Percentiles rank a stretch among this genome's conserved stretches.
phyloP scores from a whole-genome alignment of 2,797 vertebrate genomes.

The Neopelma chrysocephalum region DNA sequence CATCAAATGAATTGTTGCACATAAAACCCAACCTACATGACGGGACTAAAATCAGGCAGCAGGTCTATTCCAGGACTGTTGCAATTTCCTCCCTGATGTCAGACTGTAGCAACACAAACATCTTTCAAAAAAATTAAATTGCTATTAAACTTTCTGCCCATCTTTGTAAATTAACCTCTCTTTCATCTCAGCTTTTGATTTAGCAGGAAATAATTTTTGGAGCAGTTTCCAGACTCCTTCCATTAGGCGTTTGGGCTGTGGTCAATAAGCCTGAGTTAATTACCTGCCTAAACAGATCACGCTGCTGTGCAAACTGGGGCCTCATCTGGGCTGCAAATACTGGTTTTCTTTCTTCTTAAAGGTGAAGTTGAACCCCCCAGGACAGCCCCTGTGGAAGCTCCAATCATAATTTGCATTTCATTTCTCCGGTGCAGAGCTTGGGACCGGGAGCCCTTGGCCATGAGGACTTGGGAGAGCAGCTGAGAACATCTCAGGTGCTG shows the following conservation, averaged over 20 bases:
- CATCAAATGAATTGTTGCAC: background rate
- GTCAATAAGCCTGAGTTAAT: constrained; percentile 49
- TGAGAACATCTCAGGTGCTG: rapidly evolving
- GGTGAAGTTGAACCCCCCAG: background rate
- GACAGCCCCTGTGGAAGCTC: background rate
- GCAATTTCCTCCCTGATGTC: constrained; percentile 23
- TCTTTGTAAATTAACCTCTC: constrained; percentile 60
- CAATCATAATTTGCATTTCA: rapidly evolving
- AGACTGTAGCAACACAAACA: background rate
- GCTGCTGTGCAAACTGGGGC: background rate
- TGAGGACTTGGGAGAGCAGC: rapidly evolving
- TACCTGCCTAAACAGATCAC: background rate
- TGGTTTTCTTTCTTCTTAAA: rapidly evolving
- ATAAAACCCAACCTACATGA: background rate
- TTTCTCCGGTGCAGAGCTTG: background rate
- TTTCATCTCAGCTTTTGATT: constrained; percentile 56
- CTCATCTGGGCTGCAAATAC: background rate
- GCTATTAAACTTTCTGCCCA: constrained; percentile 62
- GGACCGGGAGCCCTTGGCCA: background rate
- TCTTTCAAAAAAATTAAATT: constrained; percentile 62
- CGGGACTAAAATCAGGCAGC: background rate
- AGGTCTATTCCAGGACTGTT: background rate
- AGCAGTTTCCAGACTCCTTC: constrained; percentile 52
- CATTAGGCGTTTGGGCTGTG: constrained; percentile 29
- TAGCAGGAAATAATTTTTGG: constrained; percentile 55